Percentiles rank a stretch among this genome's conserved stretches.
Conservation (phyloP, 2,797 vertebrate species). For the Aulostomus chinensis region DNA sequence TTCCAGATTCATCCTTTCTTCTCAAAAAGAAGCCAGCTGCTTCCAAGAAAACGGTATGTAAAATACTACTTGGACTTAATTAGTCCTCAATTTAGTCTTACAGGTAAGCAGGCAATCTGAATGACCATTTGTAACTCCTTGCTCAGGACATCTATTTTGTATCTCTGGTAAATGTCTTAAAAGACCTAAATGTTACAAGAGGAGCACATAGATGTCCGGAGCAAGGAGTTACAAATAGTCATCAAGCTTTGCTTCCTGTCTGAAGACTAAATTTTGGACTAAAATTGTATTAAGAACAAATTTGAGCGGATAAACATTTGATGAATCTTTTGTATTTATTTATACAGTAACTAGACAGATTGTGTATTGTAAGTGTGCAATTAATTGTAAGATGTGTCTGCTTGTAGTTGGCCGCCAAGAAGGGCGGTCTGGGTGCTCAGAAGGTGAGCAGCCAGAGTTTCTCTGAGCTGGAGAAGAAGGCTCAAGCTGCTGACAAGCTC, state of each 20-base stretch:
- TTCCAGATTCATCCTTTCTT: slow-evolving; percentile 85
- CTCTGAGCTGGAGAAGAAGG: slow-evolving; percentile 89
- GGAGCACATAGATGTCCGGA: no score
- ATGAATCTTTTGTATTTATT: neutral
- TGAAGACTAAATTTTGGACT: no score
- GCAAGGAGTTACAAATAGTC: no score
- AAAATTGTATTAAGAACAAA: no score
- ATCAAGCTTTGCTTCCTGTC: no score
- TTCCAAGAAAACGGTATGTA: slow-evolving; percentile 88
- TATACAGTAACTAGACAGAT: neutral
- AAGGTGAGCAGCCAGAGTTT: slow-evolving; percentile 90
- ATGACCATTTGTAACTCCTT: no score
- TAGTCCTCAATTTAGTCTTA: no score
- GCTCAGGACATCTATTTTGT: no score
- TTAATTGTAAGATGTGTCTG: slow-evolving; percentile 9
- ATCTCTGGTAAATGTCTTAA: no score
- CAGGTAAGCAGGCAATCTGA: no score
- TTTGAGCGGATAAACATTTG: no score
- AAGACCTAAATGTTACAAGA: no score
- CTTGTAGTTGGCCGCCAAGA: slow-evolving; percentile 87
- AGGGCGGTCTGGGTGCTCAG: slow-evolving; percentile 91
- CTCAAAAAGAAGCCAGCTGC: slow-evolving; percentile 91
- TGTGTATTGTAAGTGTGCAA: neutral
- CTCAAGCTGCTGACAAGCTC: slow-evolving; percentile 89
- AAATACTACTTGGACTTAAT: neutral